Conservation (phyloP, 1,140 invertebrate species). For the Drosophila serrata region DNA sequence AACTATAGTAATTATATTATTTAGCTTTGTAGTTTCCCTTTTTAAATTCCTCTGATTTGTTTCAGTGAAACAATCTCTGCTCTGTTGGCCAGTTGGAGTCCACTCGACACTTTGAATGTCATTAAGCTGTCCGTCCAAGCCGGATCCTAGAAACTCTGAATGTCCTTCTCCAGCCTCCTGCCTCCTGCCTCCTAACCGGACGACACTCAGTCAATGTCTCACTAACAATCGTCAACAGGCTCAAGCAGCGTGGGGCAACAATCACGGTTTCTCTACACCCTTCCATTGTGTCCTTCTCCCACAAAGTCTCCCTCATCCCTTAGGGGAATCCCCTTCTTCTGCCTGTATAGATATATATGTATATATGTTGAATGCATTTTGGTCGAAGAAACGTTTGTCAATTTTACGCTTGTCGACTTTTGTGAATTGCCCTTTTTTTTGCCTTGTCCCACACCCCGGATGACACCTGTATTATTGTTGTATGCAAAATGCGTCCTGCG, state of each 20-base stretch:
- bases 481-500: constrained; percentile 36
- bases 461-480: constrained; percentile 39
- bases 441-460: neutral
- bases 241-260: constrained; percentile 71
- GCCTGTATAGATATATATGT: constrained; percentile 6
- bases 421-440: constrained; percentile 72
- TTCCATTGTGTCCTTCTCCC: constrained; percentile 8
- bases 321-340: neutral
- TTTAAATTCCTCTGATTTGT: too few species aligned
- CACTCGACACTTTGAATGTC: constrained; percentile 82
- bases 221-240: constrained; percentile 83
- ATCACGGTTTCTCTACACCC: constrained; percentile 48
- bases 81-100: constrained; percentile 44
- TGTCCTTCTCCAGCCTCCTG: constrained; percentile 2
- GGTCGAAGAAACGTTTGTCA: constrained; percentile 74
- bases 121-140: constrained; percentile 65
- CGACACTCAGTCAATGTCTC: constrained; percentile 82
- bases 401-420: constrained; percentile 78
- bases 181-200: constrained; percentile 22
- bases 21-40: too few species aligned
- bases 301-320: constrained; percentile 14
- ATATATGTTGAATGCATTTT: constrained; percentile 62
- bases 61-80: constrained; percentile 35
- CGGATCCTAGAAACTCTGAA: constrained; percentile 3
- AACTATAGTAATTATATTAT: too few species aligned